A percentile compares a stretch with the other conserved stretches of the same genome.
Evolutionary conservation across 2,113 vertebrate genomes (phyloP).

Genomic region (Psephotus haematonotus): DNA sequence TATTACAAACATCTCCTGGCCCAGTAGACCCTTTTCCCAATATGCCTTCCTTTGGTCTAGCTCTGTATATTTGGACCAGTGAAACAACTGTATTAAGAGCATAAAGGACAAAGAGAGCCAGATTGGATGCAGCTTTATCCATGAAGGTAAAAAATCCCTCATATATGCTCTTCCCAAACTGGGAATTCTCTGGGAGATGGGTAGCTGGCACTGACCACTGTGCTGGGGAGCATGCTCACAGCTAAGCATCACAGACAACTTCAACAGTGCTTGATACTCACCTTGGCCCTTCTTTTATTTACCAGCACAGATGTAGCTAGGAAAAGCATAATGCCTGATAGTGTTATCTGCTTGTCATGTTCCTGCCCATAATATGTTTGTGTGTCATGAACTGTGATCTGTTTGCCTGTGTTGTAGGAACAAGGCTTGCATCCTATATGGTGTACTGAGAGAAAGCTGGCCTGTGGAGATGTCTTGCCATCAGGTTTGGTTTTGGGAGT

Average conservation of each 20-base stretch:
- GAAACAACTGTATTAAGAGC: background rate
- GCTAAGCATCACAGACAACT: background rate
- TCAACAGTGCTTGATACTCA: background rate
- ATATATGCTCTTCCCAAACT: background rate
- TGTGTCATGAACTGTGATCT: background rate
- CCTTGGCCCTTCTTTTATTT: constrained; percentile 10
- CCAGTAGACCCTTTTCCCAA: background rate
- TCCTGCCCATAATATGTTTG: background rate
- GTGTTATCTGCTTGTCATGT: background rate
- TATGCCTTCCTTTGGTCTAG: background rate
- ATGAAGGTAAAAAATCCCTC: background rate
- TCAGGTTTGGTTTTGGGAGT: background rate
- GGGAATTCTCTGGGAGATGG: background rate
- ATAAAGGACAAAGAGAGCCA: background rate
- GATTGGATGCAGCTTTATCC: background rate
- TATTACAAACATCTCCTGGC: background rate
- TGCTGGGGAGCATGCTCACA: background rate
- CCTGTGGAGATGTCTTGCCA: background rate
- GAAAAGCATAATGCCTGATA: background rate
- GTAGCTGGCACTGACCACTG: background rate
- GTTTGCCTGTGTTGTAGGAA: background rate
- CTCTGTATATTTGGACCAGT: background rate
- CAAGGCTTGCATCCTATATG: constrained; percentile 22
- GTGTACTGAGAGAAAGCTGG: background rate
- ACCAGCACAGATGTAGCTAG: constrained; percentile 15